Base-by-base conservation (phyloP, 2,113 vertebrate species). In the Mugil cephalus region DNA sequence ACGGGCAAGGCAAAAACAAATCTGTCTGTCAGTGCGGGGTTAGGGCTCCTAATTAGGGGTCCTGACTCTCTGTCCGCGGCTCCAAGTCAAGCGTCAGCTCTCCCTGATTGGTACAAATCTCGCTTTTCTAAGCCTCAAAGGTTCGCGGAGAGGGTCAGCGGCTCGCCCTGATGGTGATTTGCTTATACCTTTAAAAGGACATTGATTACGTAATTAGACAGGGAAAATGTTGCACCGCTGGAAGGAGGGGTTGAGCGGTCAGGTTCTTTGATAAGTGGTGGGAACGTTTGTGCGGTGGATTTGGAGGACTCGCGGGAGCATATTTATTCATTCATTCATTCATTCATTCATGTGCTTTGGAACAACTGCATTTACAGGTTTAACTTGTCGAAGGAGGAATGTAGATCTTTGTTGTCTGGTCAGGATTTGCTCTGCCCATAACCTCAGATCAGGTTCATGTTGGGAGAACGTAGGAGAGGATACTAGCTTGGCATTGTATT, bases 151-250 rank as follows among this genome's bases (percentile, higher is more conserved):
- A 86, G 93, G 95, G 95, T 96, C 94, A 94, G 71, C 64, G 56
- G 89, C 92, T 94, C 80, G 78, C 82, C 70, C 54, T 74, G 70
- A 78, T 72, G 90, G 87, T 92, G 88, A 94, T 93, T 94, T 92
- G 84, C 91, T 93, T 89, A 89, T 93, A 90, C 86, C 81, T 94
- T 94, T 93, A 92, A 92, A 92, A 92, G 89, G 79, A 90, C 89
- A 92, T 92, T 93, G 93, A 93, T 93, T 92, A 94, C 86, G 84
- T 91, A 91, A 94, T 93, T 93, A 93, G 89, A 87, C 73, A 73
- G 72, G 80, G 80, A 87, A 91, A 90, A 84, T 77, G 48, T 79
- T 74, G 71, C 58, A 62, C 56, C 19, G 78, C 47, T 19, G 17
- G 21, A 70, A 62, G 62, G 62, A 69, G 80, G 52, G 72, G 47